Conservation (phyloP, 2,113 vertebrate genomes). For the Suncus etruscus region DNA sequence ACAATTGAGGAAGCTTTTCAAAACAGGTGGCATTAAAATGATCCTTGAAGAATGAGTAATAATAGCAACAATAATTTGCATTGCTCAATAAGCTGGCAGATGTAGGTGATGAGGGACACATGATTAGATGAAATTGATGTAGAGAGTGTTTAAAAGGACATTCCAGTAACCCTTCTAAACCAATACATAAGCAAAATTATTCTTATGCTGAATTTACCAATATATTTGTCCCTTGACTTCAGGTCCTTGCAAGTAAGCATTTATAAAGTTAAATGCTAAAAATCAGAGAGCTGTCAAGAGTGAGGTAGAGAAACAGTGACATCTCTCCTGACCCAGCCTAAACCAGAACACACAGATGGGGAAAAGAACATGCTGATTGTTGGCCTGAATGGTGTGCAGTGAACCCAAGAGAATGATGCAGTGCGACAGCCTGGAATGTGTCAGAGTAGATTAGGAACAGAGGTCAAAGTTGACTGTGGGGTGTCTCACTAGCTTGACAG, state of each 20-base stretch:
- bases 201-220: constrained; percentile 50
- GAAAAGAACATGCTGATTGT: constrained; percentile 47
- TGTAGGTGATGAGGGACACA: not conserved
- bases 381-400: constrained; percentile 51
- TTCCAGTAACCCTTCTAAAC: constrained; percentile 38
- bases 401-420: constrained; percentile 68
- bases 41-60: constrained; percentile 63
- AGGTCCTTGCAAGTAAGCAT: constrained; percentile 56
- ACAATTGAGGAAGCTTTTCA: constrained; percentile 35
- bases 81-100: constrained; percentile 15
- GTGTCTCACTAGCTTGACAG: constrained; percentile 68
- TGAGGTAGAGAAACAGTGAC: constrained; percentile 65
- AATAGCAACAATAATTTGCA: constrained; percentile 34
- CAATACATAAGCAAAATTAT: constrained; percentile 3
- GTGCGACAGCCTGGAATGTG: constrained; percentile 67
- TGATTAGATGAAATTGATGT: not conserved
- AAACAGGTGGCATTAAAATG: constrained; percentile 68
- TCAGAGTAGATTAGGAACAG: constrained; percentile 68
- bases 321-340: constrained; percentile 77
- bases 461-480: constrained; percentile 70
- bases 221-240: constrained; percentile 44
- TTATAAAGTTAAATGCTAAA: constrained; percentile 71
- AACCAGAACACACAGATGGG: constrained; percentile 73
- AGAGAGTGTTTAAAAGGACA: not conserved
- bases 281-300: constrained; percentile 76